Conservation (phyloP, 2,888 invertebrate genomes). For the Machimus atricapillus region DNA sequence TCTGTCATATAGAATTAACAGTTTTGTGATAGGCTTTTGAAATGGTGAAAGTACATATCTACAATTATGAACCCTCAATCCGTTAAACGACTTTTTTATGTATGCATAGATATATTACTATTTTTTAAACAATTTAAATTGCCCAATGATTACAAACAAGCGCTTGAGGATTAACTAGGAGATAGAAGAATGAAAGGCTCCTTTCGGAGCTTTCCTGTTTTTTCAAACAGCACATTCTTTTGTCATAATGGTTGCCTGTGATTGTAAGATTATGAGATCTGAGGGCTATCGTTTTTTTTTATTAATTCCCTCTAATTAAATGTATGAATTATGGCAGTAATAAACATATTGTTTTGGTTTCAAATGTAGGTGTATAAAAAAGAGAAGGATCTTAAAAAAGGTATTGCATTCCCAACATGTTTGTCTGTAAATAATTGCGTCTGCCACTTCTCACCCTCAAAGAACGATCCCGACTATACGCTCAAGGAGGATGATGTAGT, state of each 20-base stretch:
- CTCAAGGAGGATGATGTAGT: conserved; percentile 93
- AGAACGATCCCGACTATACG: conserved; percentile 86
- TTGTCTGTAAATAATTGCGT: conserved; percentile 98
- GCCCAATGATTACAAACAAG: conserved; percentile 60
- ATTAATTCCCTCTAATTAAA: background rate
- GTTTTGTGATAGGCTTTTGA: too few species aligned
- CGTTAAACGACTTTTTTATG: background rate
- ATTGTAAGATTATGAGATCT: conserved; percentile 64
- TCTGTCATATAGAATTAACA: too few species aligned
- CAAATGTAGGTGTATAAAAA: conserved; percentile 79
- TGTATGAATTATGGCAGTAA: too few species aligned
- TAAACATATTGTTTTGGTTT: background rate
- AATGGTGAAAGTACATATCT: too few species aligned
- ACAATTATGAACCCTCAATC: background rate
- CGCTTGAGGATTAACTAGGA: conserved; percentile 56
- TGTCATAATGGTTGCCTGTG: conserved; percentile 52
- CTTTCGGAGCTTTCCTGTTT: conserved; percentile 34
- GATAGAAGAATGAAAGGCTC: conserved; percentile 40
- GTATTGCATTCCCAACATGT: conserved; percentile 98
- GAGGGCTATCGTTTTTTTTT: conserved; percentile 51
- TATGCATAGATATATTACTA: too few species aligned
- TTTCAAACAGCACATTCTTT: conserved; percentile 48
- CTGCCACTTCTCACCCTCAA: conserved; percentile 97
- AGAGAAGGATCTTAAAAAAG: conserved; percentile 97
- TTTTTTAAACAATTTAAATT: background rate